Conservation (phyloP, 2,888 invertebrate genomes). For the Tetropium fuscum region DNA sequence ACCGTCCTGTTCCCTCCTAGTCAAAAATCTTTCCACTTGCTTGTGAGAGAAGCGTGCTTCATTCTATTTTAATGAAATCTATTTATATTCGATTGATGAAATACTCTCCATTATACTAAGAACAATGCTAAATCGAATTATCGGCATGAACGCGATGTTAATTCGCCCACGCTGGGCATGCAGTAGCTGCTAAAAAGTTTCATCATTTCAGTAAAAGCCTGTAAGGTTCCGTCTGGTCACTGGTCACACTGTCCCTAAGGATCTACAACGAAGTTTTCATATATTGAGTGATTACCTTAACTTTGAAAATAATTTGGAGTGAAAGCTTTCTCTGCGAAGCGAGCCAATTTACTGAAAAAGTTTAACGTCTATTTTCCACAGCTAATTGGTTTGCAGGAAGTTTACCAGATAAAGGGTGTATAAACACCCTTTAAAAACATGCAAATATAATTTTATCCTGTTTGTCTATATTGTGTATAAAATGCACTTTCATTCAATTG, state of each 20-base stretch:
- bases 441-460: too few species aligned
- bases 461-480: too few species aligned
- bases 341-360: slow-evolving; percentile 31
- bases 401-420: too few species aligned
- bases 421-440: too few species aligned
- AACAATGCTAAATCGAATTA: background rate
- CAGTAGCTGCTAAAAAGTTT: slow-evolving; percentile 3
- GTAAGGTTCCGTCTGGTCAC: slow-evolving; percentile 16
- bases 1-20: too few species aligned
- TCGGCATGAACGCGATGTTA: background rate
- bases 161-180: background rate
- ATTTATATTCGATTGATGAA: too few species aligned
- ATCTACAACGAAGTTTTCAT: slow-evolving; percentile 31
- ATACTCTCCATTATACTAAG: too few species aligned
- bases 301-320: slow-evolving; percentile 37
- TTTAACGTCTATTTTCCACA: slow-evolving; percentile 27
- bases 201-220: slow-evolving; percentile 14
- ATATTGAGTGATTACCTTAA: slow-evolving; percentile 38
- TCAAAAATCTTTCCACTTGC: too few species aligned
- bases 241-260: slow-evolving; percentile 17
- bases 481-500: too few species aligned
- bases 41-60: too few species aligned
- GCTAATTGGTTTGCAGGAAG: slow-evolving; percentile 32
- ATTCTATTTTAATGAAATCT: too few species aligned
- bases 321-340: slow-evolving; percentile 18